Percentiles rank a stretch among this genome's conserved stretches.
These are phyloP conservation scores for Euura lappo DNA, from an alignment of 1,140 invertebrate genomes.

Conservation along the genomic window DNA sequence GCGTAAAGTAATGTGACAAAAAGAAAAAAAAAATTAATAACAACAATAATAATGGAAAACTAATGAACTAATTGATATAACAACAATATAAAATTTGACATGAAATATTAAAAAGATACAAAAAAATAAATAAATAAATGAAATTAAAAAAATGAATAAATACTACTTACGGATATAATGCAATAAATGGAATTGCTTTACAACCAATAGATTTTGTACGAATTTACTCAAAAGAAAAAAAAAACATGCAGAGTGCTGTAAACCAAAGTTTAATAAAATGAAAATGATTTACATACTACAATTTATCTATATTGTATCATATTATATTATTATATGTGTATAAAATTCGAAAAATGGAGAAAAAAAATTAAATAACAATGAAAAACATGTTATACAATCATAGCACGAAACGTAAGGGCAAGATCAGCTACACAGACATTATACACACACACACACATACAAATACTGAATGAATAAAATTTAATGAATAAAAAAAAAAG, in stretches of 20 bases:
- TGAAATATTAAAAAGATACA: neutral
- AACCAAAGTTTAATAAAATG: constrained; percentile 48
- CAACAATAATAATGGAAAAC: neutral
- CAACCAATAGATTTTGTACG: constrained; percentile 6
- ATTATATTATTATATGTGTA: constrained; percentile 30
- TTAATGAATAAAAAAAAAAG: constrained; percentile 52
- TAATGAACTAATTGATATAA: neutral
- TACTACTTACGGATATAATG: constrained; percentile 38
- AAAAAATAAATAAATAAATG: neutral
- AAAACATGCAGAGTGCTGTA: constrained; percentile 38
- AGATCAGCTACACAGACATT: no score
- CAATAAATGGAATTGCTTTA: constrained; percentile 31
- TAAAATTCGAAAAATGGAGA: no score
- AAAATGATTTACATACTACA: constrained; percentile 32
- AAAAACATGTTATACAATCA: no score
- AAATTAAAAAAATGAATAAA: neutral
- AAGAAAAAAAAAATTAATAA: neutral
- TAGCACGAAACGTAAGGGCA: no score
- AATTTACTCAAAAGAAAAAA: neutral
- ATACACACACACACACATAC: no score
- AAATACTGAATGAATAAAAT: constrained; percentile 19
- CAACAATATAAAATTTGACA: neutral
- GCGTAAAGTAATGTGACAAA: neutral
- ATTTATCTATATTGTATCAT: constrained; percentile 36
- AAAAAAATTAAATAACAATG: constrained; percentile 8